Evolutionary conservation across 2,113 vertebrate species (phyloP).

Genomic region (Turdus rufiventris): DNA sequence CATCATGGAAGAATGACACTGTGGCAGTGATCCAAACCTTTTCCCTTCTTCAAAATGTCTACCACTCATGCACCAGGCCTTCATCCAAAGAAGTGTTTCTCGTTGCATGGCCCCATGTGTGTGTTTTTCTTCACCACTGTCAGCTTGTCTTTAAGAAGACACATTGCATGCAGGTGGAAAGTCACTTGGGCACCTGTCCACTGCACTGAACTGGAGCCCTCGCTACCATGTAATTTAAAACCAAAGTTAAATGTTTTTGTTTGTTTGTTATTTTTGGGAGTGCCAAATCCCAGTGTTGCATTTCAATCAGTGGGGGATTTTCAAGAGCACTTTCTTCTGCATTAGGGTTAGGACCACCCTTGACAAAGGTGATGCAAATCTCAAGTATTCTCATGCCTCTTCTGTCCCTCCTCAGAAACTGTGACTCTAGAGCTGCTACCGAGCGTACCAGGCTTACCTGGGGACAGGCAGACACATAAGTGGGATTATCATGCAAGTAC

Average conservation of each 20-base stretch:
- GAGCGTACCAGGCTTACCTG: background rate
- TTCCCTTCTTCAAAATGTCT: background rate
- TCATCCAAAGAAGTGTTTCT: background rate
- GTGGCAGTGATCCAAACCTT: background rate
- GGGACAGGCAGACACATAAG: background rate
- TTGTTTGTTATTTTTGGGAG: background rate
- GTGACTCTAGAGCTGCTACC: background rate
- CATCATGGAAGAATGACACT: background rate
- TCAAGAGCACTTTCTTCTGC: background rate
- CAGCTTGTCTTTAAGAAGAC: background rate
- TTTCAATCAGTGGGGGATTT: background rate
- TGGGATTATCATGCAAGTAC: background rate
- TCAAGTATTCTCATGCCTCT: background rate
- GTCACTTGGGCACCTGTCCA: rapidly evolving
- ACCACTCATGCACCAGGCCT: background rate
- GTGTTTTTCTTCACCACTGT: background rate
- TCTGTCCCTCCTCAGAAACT: background rate
- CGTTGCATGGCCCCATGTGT: rapidly evolving
- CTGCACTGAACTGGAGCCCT: background rate
- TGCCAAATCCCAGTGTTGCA: background rate
- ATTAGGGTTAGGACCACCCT: background rate
- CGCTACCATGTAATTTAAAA: rapidly evolving
- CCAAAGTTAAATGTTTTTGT: background rate
- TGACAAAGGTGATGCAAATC: background rate
- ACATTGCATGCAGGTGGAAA: background rate